phyloP scores from a whole-genome alignment of 2,113 vertebrate species.

The Cyphomyrus discorhynchus region DNA sequence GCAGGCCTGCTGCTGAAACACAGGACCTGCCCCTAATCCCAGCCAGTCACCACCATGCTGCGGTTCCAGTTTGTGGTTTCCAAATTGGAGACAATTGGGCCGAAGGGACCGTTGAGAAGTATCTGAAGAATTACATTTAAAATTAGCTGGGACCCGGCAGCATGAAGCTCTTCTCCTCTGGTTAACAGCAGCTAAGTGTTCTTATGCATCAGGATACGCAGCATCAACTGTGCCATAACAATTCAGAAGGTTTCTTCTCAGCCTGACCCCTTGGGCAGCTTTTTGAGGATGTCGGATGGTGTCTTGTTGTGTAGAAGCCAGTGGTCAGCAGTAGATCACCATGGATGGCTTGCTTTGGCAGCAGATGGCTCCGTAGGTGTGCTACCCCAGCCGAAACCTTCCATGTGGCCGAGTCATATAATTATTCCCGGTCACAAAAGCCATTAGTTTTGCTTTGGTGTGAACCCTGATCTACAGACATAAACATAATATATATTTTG shows the following conservation, averaged over 20 bases:
- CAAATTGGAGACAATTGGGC: neutral
- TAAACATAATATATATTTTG: neutral
- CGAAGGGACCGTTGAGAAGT: neutral
- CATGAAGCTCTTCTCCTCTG: neutral
- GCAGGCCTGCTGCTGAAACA: neutral
- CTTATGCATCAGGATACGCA: neutral
- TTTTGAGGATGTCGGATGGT: neutral
- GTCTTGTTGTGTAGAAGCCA: neutral
- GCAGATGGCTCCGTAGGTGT: neutral
- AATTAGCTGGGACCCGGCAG: neutral
- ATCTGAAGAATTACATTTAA: neutral
- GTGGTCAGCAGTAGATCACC: neutral
- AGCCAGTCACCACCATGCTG: neutral
- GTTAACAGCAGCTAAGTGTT: neutral
- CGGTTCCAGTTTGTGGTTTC: neutral
- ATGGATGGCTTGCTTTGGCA: neutral
- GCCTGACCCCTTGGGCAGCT: neutral
- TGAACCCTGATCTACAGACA: neutral
- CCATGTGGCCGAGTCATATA: neutral
- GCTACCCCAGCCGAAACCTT: neutral
- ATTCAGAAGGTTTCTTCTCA: neutral
- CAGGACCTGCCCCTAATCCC: neutral
- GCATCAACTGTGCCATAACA: neutral
- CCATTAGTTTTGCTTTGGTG: neutral
- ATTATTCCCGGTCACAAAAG: neutral